These are phyloP conservation scores for Sebastes vulpes DNA, from an alignment of 2,797 vertebrate genomes.

Conservation along the genomic window DNA sequence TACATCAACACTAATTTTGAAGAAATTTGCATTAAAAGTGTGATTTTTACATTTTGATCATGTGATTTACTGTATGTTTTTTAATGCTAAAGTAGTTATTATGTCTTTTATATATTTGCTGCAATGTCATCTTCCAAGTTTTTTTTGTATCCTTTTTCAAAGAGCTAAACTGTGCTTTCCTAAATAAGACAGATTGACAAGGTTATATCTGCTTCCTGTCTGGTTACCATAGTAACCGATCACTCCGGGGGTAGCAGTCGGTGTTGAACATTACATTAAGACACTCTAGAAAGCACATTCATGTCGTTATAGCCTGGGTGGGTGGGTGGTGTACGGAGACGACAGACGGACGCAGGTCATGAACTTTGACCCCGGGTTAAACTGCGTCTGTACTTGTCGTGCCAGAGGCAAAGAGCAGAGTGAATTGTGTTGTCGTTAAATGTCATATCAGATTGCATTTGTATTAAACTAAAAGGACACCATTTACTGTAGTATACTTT, in stretches of 20 bases:
- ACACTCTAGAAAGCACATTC: conserved; percentile 52
- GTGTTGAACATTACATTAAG: conserved; percentile 59
- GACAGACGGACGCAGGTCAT: conserved; percentile 42
- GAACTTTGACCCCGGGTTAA: conserved; percentile 32
- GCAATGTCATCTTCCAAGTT: background rate
- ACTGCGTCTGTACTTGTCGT: background rate
- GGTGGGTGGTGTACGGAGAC: conserved; percentile 16
- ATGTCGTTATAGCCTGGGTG: conserved; percentile 52
- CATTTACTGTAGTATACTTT: background rate
- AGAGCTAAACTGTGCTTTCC: conserved; percentile 15
- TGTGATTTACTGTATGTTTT: background rate
- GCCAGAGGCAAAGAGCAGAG: background rate
- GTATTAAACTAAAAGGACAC: background rate
- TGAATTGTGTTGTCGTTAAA: background rate
- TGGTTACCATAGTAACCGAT: conserved; percentile 66
- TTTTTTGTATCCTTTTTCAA: background rate
- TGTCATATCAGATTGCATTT: background rate
- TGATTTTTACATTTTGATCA: background rate
- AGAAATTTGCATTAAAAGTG: background rate
- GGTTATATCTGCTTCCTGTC: conserved; percentile 53
- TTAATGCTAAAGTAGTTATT: background rate
- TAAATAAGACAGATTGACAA: conserved; percentile 57
- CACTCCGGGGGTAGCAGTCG: conserved; percentile 43
- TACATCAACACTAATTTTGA: background rate
- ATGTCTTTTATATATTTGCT: background rate